Conservation (phyloP, 2,888 invertebrate genomes). For the Temnothorax ravouxi region DNA sequence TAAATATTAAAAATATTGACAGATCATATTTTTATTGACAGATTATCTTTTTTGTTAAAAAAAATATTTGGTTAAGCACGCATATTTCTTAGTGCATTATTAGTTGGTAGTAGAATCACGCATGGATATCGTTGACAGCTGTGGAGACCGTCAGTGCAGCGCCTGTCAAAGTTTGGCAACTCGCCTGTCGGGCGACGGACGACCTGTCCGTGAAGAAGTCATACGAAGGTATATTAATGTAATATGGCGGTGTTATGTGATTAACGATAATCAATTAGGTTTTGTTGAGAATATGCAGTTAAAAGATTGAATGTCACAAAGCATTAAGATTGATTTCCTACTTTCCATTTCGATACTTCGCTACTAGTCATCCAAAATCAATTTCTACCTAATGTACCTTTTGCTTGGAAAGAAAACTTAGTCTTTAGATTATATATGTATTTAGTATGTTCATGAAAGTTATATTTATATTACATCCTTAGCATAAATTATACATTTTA, state of each 20-base stretch:
- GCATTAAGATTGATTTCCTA: background rate
- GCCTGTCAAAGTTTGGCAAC: conserved; percentile 85
- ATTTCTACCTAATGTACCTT: background rate
- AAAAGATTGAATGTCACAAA: background rate
- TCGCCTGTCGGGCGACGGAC: conserved; percentile 84
- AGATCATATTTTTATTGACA: background rate
- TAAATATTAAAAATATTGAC: background rate
- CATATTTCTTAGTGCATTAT: conserved; percentile 58
- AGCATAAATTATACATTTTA: background rate
- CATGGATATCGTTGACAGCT: conserved; percentile 84
- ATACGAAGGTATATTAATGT: conserved; percentile 83
- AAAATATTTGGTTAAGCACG: conserved; percentile 29
- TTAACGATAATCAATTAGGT: conserved; percentile 33
- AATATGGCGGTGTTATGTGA: conserved; percentile 54
- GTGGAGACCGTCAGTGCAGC: conserved; percentile 84
- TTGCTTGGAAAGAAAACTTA: background rate
- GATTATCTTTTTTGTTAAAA: background rate
- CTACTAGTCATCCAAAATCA: background rate
- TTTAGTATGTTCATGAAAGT: background rate
- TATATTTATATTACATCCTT: background rate
- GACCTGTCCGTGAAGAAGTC: conserved; percentile 83
- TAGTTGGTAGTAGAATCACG: conserved; percentile 80
- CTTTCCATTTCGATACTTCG: background rate
- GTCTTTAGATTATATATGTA: background rate
- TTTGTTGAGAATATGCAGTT: conserved; percentile 1